Conservation (phyloP, 2,888 invertebrate species). For the Lamellibrachia columna region DNA sequence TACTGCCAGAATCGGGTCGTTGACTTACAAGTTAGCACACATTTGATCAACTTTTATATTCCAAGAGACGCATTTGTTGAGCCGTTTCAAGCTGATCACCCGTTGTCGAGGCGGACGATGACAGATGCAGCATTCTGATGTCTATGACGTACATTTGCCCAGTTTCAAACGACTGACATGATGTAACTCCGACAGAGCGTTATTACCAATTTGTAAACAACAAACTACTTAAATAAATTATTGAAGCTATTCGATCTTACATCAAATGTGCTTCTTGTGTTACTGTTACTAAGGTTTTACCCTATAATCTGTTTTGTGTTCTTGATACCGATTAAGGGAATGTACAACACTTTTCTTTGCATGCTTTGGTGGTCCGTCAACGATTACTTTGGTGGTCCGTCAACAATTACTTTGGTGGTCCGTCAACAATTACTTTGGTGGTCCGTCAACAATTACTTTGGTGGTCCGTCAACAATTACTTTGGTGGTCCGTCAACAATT, state of each 20-base stretch:
- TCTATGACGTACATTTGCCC: not conserved
- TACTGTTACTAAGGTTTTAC: not conserved
- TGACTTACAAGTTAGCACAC: too few relatives aligned
- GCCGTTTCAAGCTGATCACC: not conserved
- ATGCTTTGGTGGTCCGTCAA: too few relatives aligned
- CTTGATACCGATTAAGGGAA: not conserved
- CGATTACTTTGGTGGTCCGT: too few relatives aligned
- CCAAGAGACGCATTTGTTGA: not conserved
- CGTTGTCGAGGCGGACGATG: too few relatives aligned
- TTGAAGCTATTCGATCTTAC: not conserved
- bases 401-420: too few relatives aligned
- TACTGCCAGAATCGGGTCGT: too few relatives aligned
- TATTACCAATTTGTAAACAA: not conserved
- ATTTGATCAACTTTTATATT: not conserved
- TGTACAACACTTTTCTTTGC: too few relatives aligned
- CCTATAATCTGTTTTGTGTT: not conserved
- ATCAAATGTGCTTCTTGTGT: not conserved
- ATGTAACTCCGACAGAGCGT: not conserved
- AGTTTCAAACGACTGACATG: not conserved
- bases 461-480: too few relatives aligned
- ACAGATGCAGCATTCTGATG: not conserved
- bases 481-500: too few relatives aligned
- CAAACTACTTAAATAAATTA: not conserved
- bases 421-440: too few relatives aligned
- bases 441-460: too few relatives aligned